Conservation (phyloP, 2,888 invertebrate species). For the Pachymerium ferrugineum region DNA sequence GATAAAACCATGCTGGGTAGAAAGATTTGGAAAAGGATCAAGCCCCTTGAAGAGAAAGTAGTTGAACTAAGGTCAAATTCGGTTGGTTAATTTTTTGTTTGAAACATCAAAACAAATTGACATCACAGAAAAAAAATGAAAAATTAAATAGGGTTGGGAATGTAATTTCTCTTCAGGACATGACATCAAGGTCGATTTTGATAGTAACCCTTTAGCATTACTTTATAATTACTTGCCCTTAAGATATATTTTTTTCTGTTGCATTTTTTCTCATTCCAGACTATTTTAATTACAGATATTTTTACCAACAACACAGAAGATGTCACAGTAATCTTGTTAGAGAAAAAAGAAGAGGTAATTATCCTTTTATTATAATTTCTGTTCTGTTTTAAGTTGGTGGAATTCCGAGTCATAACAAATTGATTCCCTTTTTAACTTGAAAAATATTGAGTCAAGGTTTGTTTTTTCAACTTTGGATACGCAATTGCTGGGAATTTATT, state of each 20-base stretch:
- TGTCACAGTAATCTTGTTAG: constrained; percentile 15
- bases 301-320: constrained; percentile 26
- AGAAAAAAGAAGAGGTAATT: constrained; percentile 25
- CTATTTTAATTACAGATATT: constrained; percentile 17
- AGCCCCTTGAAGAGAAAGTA: not conserved
- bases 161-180: not conserved
- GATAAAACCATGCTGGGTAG: not conserved
- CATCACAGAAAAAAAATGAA: not conserved
- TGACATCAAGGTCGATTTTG: not conserved
- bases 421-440: too few relatives aligned
- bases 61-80: not conserved
- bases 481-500: too few relatives aligned
- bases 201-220: not conserved
- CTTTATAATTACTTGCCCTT: not conserved
- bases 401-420: too few relatives aligned
- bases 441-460: too few relatives aligned
- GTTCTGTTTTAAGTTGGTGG: not conserved
- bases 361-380: not conserved
- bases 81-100: not conserved
- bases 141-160: not conserved
- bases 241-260: not conserved
- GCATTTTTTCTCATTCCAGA: not conserved
- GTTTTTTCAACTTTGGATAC: too few relatives aligned
- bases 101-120: not conserved
- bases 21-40: not conserved